Percentiles rank a stretch among this genome's conserved stretches.
Evolutionary conservation across 2,888 invertebrate species (phyloP).

Genomic region (Rhagophthalmus giganteus): DNA sequence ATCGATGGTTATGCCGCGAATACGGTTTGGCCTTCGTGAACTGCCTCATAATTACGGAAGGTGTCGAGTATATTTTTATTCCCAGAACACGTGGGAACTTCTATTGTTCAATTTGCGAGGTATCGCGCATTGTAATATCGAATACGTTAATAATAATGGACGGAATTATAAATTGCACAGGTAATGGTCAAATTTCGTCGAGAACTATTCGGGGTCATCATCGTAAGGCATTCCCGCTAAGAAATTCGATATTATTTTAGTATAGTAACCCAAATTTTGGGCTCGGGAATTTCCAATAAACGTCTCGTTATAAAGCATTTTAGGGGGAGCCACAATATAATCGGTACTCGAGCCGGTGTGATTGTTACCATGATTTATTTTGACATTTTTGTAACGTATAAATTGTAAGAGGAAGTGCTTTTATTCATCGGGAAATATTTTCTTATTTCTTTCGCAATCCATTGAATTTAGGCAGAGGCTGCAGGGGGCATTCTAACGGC

Average conservation of each 20-base stretch:
- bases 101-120: not conserved
- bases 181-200: no score
- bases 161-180: not conserved
- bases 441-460: slow-evolving; percentile 45
- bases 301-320: slow-evolving; percentile 23
- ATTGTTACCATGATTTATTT: slow-evolving; percentile 34
- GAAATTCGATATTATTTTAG: slow-evolving; percentile 12
- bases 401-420: slow-evolving; percentile 30
- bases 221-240: no score
- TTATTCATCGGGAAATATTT: slow-evolving; percentile 42
- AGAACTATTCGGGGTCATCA: no score
- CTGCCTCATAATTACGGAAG: slow-evolving; percentile 8
- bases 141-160: not conserved
- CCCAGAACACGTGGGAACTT: slow-evolving; percentile 7
- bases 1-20: slow-evolving; percentile 8
- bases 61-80: slow-evolving; percentile 2
- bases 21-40: slow-evolving; percentile 4
- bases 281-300: slow-evolving; percentile 28
- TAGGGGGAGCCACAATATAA: slow-evolving; percentile 30
- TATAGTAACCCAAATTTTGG: slow-evolving; percentile 24
- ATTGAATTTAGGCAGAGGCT: slow-evolving; percentile 42
- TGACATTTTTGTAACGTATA: slow-evolving; percentile 32
- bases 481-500: slow-evolving; percentile 38
- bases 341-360: slow-evolving; percentile 29
- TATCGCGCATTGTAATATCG: slow-evolving; percentile 1